Percentiles rank a stretch among this genome's conserved stretches.
Evolutionary conservation across 2,797 vertebrate species (phyloP).

Genomic region (Lacerta agilis): DNA sequence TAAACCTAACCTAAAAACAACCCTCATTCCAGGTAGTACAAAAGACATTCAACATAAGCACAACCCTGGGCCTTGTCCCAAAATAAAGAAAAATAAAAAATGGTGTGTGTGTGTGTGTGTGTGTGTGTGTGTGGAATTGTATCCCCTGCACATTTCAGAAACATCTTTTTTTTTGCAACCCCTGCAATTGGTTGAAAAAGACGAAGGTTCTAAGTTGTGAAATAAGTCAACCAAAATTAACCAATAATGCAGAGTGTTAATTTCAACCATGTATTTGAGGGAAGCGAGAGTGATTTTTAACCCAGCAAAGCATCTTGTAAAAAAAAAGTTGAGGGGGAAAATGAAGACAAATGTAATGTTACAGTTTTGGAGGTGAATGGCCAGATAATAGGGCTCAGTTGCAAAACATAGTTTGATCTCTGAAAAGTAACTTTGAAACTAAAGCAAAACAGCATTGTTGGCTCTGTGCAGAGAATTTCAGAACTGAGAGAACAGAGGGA

Average conservation of each 20-base stretch:
- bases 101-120: too few species aligned
- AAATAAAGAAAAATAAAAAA: too few species aligned
- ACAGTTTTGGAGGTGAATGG: slow-evolving; percentile 35
- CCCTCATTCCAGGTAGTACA: too few species aligned
- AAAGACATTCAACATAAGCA: too few species aligned
- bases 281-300: background rate
- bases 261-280: background rate
- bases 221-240: background rate
- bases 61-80: too few species aligned
- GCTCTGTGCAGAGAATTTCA: background rate
- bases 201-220: too few species aligned
- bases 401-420: slow-evolving; percentile 46
- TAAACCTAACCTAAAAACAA: too few species aligned
- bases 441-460: background rate
- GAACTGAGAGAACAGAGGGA: slow-evolving; percentile 7
- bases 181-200: too few species aligned
- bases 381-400: background rate
- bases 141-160: too few species aligned
- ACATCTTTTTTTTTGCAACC: too few species aligned
- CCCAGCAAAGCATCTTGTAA: slow-evolving; percentile 10
- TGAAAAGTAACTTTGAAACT: slow-evolving; percentile 32
- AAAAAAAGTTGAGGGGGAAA: slow-evolving; percentile 23
- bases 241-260: background rate
- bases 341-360: background rate
- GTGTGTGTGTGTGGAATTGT: too few species aligned